Conservation (phyloP, 2,888 invertebrate species). For the Emmelina monodactyla region DNA sequence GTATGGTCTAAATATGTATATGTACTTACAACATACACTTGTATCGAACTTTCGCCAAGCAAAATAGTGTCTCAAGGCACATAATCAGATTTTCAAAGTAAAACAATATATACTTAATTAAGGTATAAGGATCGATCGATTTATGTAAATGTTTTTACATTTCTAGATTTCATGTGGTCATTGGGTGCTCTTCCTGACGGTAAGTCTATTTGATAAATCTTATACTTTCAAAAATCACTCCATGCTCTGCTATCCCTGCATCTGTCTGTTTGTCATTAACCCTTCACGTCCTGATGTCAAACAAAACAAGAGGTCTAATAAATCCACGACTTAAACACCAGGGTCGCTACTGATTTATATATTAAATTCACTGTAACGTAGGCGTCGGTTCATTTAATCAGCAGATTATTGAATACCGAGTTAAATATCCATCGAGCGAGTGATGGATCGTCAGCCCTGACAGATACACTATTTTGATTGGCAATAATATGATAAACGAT, state of each 20-base stretch:
- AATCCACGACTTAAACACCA: too few relatives aligned
- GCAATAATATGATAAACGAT: slow-evolving; percentile 63
- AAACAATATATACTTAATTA: slow-evolving; percentile 26
- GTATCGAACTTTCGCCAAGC: slow-evolving; percentile 59
- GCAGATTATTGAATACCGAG: slow-evolving; percentile 26
- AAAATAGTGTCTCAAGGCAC: slow-evolving; percentile 65
- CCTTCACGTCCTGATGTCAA: too few relatives aligned
- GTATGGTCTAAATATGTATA: slow-evolving; percentile 32
- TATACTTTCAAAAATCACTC: slow-evolving; percentile 40
- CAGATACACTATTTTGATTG: slow-evolving; percentile 67
- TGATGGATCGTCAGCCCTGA: slow-evolving; percentile 58
- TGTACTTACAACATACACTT: slow-evolving; percentile 27
- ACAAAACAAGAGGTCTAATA: too few relatives aligned
- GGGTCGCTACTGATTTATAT: too few relatives aligned
- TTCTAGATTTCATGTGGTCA: slow-evolving; percentile 98
- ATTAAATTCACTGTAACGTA: slow-evolving; percentile 25
- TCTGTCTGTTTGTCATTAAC: too few relatives aligned
- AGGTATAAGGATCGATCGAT: slow-evolving; percentile 60
- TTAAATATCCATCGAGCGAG: slow-evolving; percentile 17
- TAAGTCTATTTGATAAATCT: slow-evolving; percentile 69
- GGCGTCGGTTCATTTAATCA: slow-evolving; percentile 35
- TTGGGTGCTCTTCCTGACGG: slow-evolving; percentile 97
- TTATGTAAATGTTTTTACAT: slow-evolving; percentile 69
- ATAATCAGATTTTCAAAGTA: slow-evolving; percentile 28
- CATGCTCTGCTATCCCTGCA: slow-evolving; percentile 33